Base-by-base conservation (phyloP, 2,888 invertebrate species). In the Aleiodes alternator region DNA sequence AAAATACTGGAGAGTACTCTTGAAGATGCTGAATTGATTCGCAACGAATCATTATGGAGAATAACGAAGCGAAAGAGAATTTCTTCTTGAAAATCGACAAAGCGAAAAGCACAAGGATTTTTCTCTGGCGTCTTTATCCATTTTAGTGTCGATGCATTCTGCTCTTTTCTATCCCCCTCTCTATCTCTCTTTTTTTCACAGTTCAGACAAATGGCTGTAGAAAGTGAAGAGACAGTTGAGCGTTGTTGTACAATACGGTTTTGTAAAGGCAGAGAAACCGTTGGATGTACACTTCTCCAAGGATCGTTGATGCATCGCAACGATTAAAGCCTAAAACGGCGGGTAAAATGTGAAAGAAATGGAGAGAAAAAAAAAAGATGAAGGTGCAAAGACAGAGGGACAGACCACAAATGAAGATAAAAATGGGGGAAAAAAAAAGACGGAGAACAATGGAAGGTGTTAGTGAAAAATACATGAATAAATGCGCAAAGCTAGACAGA, bases 391-490 rank as follows among this genome's bases (percentile, higher is more conserved):
- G 72, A 64, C 64, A 48, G 23, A 59, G 56, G 56, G 4, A 79
- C 7, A 55, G 79, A 81, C 72, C 31, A 66, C 55, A 29, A 75
- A 70, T 34, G 34, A 34, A 34, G 34, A 69, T 78, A 81, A 78
- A 43, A 64, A 59, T 11, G 38, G 72, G 64, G 48, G 68, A 50
- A n/a, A 29, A 59, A 56, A 69, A 7, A 23, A 23, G 2, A n/a
- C n/a, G n/a, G 69, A 6, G 16, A 2, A 38, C 29, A 79, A 74
- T 76, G 53, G 78, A 23, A 74, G 74, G 50, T 57, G 50, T 29
- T 3, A n/a, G 73, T 80, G 81, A 76, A 80, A 82, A 83, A 82
- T 80, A 82, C 78, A 80, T 84, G 85, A 86, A 86, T 86, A 81
- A 83, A 82, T 79, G 77, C 83, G 84, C 82, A 84, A 84, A 83